phyloP scores from a whole-genome alignment of 1,140 invertebrate genomes.

The Bradynema listronoti region DNA sequence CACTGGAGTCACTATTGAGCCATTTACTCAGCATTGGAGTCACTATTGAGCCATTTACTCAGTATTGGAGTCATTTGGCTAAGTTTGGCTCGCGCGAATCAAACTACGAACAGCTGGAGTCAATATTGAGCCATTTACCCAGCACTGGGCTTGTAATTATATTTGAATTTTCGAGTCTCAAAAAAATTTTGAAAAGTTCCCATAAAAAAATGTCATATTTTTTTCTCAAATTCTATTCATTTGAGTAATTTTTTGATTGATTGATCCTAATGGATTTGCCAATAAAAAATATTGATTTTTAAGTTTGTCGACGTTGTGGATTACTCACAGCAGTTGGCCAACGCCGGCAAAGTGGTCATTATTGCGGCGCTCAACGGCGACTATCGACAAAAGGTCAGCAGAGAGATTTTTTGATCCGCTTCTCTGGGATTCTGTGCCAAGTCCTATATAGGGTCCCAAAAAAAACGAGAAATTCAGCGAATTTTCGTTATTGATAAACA shows the following conservation, averaged over 20 bases:
- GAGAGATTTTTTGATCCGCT: constrained; percentile 1
- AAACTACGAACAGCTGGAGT: no score
- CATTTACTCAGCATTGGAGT: no score
- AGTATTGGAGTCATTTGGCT: no score
- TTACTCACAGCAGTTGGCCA: constrained; percentile 64
- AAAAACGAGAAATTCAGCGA: no score
- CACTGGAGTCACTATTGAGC: no score
- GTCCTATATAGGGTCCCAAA: no score
- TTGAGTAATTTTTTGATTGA: neutral
- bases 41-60: no score
- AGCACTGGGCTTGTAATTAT: neutral
- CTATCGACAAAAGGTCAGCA: constrained; percentile 62
- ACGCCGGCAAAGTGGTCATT: constrained; percentile 65
- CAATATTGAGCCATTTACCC: no score
- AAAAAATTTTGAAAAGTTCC: neutral
- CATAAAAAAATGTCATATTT: neutral
- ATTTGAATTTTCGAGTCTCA: neutral
- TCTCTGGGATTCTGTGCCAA: no score
- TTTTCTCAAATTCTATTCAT: neutral
- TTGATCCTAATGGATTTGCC: neutral
- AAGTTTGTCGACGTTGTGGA: constrained; percentile 65
- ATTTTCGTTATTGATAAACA: no score
- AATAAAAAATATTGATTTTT: neutral
- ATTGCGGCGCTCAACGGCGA: constrained; percentile 67
- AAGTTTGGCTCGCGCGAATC: no score